A percentile compares a stretch with the other conserved stretches of the same genome.
phyloP scores from a whole-genome alignment of 1,140 invertebrate genomes.

The Euschistus heros region DNA sequence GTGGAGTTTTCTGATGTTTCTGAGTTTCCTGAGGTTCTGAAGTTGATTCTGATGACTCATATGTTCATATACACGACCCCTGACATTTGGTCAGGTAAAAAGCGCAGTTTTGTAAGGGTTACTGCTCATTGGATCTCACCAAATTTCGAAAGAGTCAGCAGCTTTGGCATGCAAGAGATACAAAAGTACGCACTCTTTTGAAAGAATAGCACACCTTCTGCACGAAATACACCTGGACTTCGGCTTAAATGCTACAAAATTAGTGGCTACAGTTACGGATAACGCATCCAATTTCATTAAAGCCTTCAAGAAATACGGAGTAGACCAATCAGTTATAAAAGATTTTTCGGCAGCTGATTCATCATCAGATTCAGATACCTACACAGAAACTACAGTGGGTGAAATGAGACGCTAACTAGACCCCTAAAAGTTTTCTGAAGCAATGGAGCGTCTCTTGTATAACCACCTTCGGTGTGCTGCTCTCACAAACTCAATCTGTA shows the following conservation, averaged over 20 bases:
- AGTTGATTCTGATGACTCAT: too few species aligned
- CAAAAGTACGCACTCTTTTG: slow-evolving; percentile 23
- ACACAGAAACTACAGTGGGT: background rate
- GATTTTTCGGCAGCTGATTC: background rate
- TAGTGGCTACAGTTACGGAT: slow-evolving; percentile 29
- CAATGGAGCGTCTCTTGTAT: background rate
- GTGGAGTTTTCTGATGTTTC: too few species aligned
- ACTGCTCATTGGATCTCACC: background rate
- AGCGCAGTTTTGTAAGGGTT: too few species aligned
- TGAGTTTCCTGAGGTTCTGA: too few species aligned
- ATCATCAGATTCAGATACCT: background rate
- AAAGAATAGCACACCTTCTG: slow-evolving; percentile 26
- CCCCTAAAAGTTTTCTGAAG: background rate
- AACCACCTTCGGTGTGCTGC: background rate
- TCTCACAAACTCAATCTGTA: background rate
- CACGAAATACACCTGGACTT: slow-evolving; percentile 23
- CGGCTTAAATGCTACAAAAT: slow-evolving; percentile 25
- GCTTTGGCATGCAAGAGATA: background rate
- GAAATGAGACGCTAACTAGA: slow-evolving; percentile 1
- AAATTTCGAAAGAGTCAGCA: background rate
- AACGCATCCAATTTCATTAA: slow-evolving; percentile 30
- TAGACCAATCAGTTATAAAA: background rate
- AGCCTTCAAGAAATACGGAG: slow-evolving; percentile 28
- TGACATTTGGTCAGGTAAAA: background rate
- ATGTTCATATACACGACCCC: background rate